Conservation (phyloP, 2,797 vertebrate species). For the Sus cebifrons region DNA sequence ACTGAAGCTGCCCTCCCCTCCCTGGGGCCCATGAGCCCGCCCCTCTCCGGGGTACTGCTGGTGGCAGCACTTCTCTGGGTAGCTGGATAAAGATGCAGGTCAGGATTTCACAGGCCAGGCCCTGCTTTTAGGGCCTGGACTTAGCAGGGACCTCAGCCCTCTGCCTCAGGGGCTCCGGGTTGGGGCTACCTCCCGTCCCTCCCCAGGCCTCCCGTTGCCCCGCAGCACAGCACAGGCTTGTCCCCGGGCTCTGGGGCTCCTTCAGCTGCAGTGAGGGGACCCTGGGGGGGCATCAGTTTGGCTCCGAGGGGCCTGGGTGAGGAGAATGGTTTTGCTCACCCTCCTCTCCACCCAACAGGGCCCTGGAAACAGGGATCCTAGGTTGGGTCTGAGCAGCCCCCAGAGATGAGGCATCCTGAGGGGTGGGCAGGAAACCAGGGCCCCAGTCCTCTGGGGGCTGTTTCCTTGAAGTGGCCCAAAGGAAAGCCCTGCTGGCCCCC, state of each 20-base stretch:
- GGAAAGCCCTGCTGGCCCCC: background rate
- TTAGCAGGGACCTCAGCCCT: background rate
- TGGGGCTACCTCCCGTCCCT: background rate
- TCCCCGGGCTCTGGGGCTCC: background rate
- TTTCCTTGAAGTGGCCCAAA: background rate
- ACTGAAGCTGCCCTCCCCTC: background rate
- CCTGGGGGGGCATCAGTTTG: no score
- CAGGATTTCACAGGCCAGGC: background rate
- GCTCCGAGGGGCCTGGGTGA: background rate
- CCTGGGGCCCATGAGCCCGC: background rate
- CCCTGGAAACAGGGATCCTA: background rate
- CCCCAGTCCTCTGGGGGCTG: background rate
- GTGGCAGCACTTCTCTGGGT: background rate
- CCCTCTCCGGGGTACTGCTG: background rate
- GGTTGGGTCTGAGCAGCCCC: no score
- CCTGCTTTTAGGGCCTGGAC: background rate
- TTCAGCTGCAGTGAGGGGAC: no score
- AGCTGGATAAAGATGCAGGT: background rate
- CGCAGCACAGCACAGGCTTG: background rate
- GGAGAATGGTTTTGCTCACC: background rate
- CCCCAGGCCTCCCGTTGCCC: background rate
- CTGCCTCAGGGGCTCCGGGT: background rate
- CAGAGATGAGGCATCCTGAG: no score
- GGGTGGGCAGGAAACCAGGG: no score
- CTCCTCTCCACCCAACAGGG: background rate